Percentiles rank a stretch among this genome's conserved stretches.
Evolutionary conservation across 2,113 vertebrate genomes (phyloP).

Genomic region (Phrynocephalus versicolor): DNA sequence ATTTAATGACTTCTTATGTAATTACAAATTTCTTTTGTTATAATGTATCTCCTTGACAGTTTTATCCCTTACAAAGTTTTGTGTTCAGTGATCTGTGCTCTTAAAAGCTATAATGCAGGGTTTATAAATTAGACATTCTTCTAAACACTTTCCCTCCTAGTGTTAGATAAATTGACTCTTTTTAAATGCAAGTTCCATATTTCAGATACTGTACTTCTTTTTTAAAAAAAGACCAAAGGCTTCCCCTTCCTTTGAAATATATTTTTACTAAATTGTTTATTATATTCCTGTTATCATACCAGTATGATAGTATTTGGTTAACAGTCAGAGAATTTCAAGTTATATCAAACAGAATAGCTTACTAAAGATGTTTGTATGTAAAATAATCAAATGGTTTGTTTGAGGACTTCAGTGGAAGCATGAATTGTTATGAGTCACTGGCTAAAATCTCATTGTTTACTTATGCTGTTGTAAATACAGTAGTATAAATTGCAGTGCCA

Average conservation of each 20-base stretch:
- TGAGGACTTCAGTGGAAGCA: background rate
- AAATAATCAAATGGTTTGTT: background rate
- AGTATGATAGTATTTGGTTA: too few relatives aligned
- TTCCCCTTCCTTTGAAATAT: background rate
- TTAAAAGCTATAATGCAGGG: background rate
- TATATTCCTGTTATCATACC: background rate
- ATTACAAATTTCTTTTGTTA: background rate
- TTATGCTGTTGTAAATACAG: too few relatives aligned
- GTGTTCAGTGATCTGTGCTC: background rate
- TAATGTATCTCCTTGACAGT: background rate
- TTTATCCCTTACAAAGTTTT: background rate
- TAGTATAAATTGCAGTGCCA: too few relatives aligned
- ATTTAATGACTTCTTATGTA: constrained; percentile 5
- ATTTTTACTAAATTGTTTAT: background rate
- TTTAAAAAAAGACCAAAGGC: background rate
- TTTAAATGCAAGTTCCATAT: background rate
- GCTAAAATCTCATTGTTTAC: too few relatives aligned
- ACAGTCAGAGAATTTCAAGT: background rate
- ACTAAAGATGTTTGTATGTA: background rate
- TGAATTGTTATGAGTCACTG: background rate
- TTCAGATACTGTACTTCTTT: background rate
- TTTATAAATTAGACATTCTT: background rate
- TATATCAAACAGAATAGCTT: background rate
- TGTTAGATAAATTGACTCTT: background rate
- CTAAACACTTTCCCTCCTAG: background rate